Percentiles rank a stretch among this genome's conserved stretches.
Evolutionary conservation across 2,888 invertebrate genomes (phyloP).

Genomic region (Synanthedon formicaeformis): DNA sequence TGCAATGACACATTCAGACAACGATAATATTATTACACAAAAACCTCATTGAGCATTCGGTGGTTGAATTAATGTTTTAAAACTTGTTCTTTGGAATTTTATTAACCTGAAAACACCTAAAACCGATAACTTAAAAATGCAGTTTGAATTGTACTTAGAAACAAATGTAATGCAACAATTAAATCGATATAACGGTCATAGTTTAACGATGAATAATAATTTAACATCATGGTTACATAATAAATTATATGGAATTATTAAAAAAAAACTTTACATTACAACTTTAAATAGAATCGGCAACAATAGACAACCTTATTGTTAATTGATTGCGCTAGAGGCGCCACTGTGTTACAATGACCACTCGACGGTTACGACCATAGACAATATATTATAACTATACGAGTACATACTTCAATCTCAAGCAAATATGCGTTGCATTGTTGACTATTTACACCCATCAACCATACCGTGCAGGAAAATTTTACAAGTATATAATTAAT

Average conservation of each 20-base stretch:
- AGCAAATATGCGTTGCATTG: too few species aligned
- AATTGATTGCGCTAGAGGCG: too few species aligned
- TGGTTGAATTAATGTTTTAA: slow-evolving; percentile 11
- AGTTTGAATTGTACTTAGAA: slow-evolving; percentile 21
- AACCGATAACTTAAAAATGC: slow-evolving; percentile 7
- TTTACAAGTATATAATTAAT: too few species aligned
- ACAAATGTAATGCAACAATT: slow-evolving; percentile 19
- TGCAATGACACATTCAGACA: slow-evolving; percentile 9
- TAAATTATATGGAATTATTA: neutral
- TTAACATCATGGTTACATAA: neutral
- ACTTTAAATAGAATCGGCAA: neutral
- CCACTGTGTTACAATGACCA: too few species aligned
- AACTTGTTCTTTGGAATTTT: slow-evolving; percentile 10
- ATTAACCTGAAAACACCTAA: neutral
- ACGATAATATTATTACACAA: slow-evolving; percentile 15
- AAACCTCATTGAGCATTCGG: slow-evolving; percentile 30
- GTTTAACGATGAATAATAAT: neutral
- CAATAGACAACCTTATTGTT: too few species aligned
- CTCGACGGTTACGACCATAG: too few species aligned
- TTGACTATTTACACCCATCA: too few species aligned
- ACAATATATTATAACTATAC: too few species aligned
- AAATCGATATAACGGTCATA: slow-evolving; percentile 1
- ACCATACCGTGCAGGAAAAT: too few species aligned
- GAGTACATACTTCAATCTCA: too few species aligned
- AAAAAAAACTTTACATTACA: neutral